Evolutionary conservation across 1,140 invertebrate species (phyloP).

Genomic region (Trypoxylus dichotomus): DNA sequence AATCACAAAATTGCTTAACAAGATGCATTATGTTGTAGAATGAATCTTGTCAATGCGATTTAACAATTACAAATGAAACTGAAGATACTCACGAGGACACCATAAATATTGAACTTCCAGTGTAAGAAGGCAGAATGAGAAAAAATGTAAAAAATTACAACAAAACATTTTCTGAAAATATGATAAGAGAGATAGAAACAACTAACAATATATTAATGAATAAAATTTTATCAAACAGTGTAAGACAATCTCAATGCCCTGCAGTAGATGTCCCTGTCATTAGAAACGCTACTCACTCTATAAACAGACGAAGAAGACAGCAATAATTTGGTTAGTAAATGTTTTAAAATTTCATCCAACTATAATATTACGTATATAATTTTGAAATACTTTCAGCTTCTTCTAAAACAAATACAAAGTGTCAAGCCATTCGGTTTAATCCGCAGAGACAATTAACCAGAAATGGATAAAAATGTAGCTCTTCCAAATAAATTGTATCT

Average conservation of each 20-base stretch:
- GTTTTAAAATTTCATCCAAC: slow-evolving; percentile 13
- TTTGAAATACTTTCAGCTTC: slow-evolving; percentile 41
- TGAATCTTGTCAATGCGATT: not conserved
- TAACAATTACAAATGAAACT: not conserved
- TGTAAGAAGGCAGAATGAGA: not conserved
- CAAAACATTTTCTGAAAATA: slow-evolving; percentile 38
- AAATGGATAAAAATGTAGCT: too few species aligned
- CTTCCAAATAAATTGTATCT: too few species aligned
- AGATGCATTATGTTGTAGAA: not conserved
- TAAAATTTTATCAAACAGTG: slow-evolving; percentile 40
- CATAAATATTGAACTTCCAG: not conserved
- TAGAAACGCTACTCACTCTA: slow-evolving; percentile 37
- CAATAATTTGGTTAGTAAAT: slow-evolving; percentile 41
- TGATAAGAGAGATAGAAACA: slow-evolving; percentile 43
- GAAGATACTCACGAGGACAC: not conserved
- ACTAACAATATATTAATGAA: slow-evolving; percentile 44
- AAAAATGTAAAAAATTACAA: slow-evolving; percentile 29
- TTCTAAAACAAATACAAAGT: slow-evolving; percentile 43
- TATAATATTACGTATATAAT: not conserved
- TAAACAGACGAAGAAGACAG: slow-evolving; percentile 42
- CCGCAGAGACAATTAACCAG: not conserved
- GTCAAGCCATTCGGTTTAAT: slow-evolving; percentile 39
- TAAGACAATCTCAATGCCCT: slow-evolving; percentile 36
- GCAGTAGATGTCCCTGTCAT: slow-evolving; percentile 6
- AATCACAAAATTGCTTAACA: not conserved